Evolutionary conservation across 1,140 invertebrate genomes (phyloP).

Genomic region (Holcopasites calliopsidis): DNA sequence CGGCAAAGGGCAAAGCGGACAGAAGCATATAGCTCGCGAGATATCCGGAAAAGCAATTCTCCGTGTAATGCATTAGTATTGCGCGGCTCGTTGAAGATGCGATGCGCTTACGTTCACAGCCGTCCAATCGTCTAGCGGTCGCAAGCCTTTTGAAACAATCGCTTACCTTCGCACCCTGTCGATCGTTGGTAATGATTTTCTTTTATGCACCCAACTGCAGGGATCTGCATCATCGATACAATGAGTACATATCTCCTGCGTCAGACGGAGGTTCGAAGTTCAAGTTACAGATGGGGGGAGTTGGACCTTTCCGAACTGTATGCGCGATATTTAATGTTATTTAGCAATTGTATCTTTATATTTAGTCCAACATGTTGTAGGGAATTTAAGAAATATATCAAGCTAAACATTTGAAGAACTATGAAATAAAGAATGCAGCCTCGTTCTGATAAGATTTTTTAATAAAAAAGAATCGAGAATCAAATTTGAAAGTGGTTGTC

Average conservation of each 20-base stretch:
- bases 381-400: too few species aligned
- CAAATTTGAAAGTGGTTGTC: too few species aligned
- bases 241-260: too few species aligned
- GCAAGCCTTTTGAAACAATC: conserved; percentile 18
- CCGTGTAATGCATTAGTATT: conserved; percentile 60
- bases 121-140: background rate
- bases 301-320: background rate
- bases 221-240: conserved; percentile 45
- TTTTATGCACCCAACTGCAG: background rate
- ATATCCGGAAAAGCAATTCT: conserved; percentile 68
- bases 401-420: too few species aligned
- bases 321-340: background rate
- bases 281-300: conserved; percentile 21
- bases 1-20: conserved; percentile 52
- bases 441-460: too few species aligned
- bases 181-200: too few species aligned
- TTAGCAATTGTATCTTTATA: too few species aligned
- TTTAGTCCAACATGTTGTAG: too few species aligned
- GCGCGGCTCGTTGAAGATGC: conserved; percentile 25
- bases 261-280: background rate
- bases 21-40: conserved; percentile 38
- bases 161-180: background rate
- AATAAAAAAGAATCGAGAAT: too few species aligned
- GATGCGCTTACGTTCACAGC: conserved; percentile 30
- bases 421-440: too few species aligned